A percentile compares a stretch with the other conserved stretches of the same genome.
phyloP scores from a whole-genome alignment of 2,797 vertebrate genomes.

The Harpagifer antarcticus region DNA sequence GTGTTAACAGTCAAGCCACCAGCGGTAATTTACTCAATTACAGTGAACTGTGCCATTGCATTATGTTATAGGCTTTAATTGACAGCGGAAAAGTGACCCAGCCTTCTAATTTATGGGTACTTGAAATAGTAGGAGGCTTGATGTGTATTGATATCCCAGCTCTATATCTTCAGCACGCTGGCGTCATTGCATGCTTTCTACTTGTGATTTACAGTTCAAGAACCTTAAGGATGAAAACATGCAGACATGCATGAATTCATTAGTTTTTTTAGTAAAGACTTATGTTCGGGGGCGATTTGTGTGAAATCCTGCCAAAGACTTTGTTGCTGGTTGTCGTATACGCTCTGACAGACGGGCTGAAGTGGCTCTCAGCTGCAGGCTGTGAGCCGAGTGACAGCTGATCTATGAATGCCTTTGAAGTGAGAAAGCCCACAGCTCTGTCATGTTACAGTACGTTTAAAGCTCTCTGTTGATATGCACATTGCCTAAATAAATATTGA shows the following conservation, averaged over 20 bases:
- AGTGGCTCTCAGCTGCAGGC: constrained; percentile 75
- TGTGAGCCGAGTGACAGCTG: constrained; percentile 68
- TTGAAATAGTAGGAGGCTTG: constrained; percentile 42
- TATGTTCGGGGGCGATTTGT: constrained; percentile 34
- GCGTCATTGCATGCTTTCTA: constrained; percentile 8
- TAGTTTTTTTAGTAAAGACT: constrained; percentile 4
- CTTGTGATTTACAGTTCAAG: constrained; percentile 11
- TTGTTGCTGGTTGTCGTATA: constrained; percentile 7
- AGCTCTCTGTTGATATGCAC: constrained; percentile 43
- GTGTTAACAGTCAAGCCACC: constrained; percentile 42
- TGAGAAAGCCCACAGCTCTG: constrained; percentile 63
- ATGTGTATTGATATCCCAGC: constrained; percentile 28
- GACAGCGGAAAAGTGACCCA: constrained; percentile 39
- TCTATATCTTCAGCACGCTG: constrained; percentile 13
- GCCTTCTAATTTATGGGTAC: constrained; percentile 41
- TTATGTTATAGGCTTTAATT: constrained; percentile 58
- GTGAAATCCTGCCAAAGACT: constrained; percentile 42
- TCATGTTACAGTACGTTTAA: constrained; percentile 58
- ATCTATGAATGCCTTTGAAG: constrained; percentile 75
- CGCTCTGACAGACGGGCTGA: constrained; percentile 43
- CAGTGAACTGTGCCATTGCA: constrained; percentile 24
- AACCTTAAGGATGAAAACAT: not conserved
- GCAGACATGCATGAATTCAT: constrained; percentile 12
- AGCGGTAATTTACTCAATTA: constrained; percentile 67
- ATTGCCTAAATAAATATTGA: constrained; percentile 17